Percentiles rank a stretch among this genome's conserved stretches.
Conservation (phyloP, 2,888 invertebrate species). For the Busseola fusca region DNA sequence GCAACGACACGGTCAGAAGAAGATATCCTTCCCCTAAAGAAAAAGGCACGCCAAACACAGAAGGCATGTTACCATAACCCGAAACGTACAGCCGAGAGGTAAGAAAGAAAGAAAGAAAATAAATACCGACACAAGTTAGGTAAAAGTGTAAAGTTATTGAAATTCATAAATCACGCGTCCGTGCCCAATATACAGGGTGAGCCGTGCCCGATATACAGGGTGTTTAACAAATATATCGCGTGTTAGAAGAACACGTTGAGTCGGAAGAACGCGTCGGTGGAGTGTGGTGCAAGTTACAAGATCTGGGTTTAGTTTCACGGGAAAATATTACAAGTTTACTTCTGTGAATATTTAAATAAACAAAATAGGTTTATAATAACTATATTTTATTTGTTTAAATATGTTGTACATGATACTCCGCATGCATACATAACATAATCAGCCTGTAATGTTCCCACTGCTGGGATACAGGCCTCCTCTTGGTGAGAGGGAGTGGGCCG, state of each 20-base stretch:
- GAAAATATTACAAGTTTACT: background rate
- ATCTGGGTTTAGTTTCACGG: background rate
- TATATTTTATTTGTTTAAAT: too few relatives aligned
- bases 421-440: too few relatives aligned
- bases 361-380: background rate
- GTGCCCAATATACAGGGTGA: conserved; percentile 63
- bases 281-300: conserved; percentile 61
- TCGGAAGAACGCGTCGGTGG: conserved; percentile 57
- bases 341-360: background rate
- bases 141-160: conserved; percentile 68
- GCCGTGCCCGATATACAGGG: conserved; percentile 64
- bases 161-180: conserved; percentile 73
- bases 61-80: conserved; percentile 11
- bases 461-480: too few relatives aligned
- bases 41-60: background rate
- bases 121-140: conserved; percentile 33
- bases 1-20: too few relatives aligned
- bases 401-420: too few relatives aligned
- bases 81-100: background rate
- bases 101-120: background rate
- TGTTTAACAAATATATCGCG: conserved; percentile 79
- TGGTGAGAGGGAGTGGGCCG: too few relatives aligned
- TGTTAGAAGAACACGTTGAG: conserved; percentile 70
- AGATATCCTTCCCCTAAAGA: background rate
- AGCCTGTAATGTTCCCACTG: too few relatives aligned